Evolutionary conservation across 2,113 vertebrate species (phyloP).

Genomic region (Gopherus evgoodei): DNA sequence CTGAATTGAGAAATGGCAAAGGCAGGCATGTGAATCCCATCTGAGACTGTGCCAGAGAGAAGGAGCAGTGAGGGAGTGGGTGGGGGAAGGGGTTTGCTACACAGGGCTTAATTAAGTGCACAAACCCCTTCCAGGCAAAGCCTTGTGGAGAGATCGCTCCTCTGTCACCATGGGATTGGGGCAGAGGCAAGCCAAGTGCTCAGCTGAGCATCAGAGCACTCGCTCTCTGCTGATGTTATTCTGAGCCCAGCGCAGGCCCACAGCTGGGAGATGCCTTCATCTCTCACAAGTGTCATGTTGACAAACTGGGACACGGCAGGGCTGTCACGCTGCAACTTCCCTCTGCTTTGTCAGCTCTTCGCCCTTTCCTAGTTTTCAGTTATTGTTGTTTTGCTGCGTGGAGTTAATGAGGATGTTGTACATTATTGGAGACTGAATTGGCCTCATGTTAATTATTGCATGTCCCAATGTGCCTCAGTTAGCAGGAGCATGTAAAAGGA

Average conservation of each 20-base stretch:
- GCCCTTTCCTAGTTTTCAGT: not conserved
- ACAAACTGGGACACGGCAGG: not conserved
- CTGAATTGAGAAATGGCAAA: constrained; percentile 67
- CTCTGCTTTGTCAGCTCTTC: not conserved
- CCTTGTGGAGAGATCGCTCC: not conserved
- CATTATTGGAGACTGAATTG: constrained; percentile 57
- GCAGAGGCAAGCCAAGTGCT: not conserved
- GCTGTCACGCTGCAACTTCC: not conserved
- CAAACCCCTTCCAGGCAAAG: constrained; percentile 5
- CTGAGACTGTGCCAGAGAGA: constrained; percentile 46
- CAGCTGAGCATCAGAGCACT: not conserved
- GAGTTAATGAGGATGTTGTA: constrained; percentile 50
- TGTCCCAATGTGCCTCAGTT: not conserved
- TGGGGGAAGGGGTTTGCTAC: not conserved
- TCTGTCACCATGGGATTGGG: not conserved
- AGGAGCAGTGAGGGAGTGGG: not conserved
- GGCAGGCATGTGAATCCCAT: constrained; percentile 46
- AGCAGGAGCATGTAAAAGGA: not conserved
- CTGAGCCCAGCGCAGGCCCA: not conserved
- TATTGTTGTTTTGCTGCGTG: constrained; percentile 34
- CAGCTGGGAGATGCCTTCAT: constrained; percentile 35
- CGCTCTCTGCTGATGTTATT: not conserved
- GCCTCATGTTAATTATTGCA: constrained; percentile 54
- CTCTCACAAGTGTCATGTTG: not conserved
- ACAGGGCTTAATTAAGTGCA: constrained; percentile 52